Evolutionary conservation across 1,140 invertebrate genomes (phyloP), one percentile per base, ranked within the genome.

Genomic region (Chironomus tepperi): DNA sequence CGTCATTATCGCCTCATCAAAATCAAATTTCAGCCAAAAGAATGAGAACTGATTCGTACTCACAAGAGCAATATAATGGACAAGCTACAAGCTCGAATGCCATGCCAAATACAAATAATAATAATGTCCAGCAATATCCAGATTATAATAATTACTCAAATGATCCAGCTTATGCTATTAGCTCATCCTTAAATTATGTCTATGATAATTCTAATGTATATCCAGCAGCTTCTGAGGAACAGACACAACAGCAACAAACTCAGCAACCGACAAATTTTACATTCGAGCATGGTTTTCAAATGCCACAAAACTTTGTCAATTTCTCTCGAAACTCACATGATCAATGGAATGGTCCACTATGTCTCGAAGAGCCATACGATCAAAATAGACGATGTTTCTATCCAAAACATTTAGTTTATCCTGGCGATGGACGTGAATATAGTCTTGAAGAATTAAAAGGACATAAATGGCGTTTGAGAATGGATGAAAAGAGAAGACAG

Each of bases 331-430:
- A 82, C 74, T 81, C 81, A 67, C 77, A 81, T 75, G 81, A 82
- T 75, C 79, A 78, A 24, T 82, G 81, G 81, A 81, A 80, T 74
- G 80, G 79, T n/a, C 79, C 79, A 15, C 21, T 82, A 18, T 81
- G 78, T 19, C 75, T 82, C 0, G 81, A 82, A 24, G 81, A 82
- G 24, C 81, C 81, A 1, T 80, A 79, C 15, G 81, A 82, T 76
- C 80, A 80, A 1, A 78, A 79, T 70, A 77, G 78, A 10, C 74
- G 79, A 15, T 82, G 81, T 75, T 77, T 79, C 8, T 82, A 82
- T 78, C 77, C 78, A 64, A 82, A 82, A 76, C 76, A 79, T 18
- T 19, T 78, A 72, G 81, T 82, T 0, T 82, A 82, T 75, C 80
- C 81, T 2, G 74, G 75, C 0, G 79, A 78, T 12, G 76, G 76